Conservation (phyloP, 2,888 invertebrate genomes). For the Euplexia lucipara region DNA sequence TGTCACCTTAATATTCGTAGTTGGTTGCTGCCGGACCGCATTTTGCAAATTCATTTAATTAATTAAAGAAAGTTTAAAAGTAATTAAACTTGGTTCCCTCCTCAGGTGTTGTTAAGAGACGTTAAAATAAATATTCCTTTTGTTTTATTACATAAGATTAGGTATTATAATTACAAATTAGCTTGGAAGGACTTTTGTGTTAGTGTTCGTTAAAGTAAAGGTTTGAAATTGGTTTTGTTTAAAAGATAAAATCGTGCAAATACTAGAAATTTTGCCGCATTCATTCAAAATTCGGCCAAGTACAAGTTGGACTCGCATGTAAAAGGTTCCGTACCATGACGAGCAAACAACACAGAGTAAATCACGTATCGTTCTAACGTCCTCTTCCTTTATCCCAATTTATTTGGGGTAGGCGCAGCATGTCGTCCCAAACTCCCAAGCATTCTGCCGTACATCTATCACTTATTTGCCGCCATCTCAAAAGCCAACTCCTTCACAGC, state of each 20-base stretch:
- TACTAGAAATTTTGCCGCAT: neutral
- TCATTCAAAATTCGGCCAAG: too few species aligned
- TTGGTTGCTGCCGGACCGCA: slow-evolving; percentile 55
- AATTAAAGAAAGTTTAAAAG: slow-evolving; percentile 74
- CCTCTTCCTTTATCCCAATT: too few species aligned
- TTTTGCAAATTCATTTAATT: slow-evolving; percentile 75
- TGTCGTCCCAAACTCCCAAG: too few species aligned
- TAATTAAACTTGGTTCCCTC: slow-evolving; percentile 71
- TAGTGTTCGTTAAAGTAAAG: neutral
- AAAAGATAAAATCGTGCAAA: neutral
- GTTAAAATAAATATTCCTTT: slow-evolving; percentile 55
- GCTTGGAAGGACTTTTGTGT: slow-evolving; percentile 6
- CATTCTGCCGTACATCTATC: too few species aligned
- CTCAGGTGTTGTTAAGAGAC: slow-evolving; percentile 68
- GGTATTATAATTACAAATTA: slow-evolving; percentile 28
- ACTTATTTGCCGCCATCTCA: too few species aligned
- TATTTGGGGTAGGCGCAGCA: too few species aligned
- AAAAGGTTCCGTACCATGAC: too few species aligned
- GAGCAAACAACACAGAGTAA: too few species aligned
- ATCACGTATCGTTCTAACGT: too few species aligned
- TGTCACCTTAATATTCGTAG: slow-evolving; percentile 54
- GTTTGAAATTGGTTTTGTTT: slow-evolving; percentile 12
- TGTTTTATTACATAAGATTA: slow-evolving; percentile 42
- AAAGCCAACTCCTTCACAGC: too few species aligned
- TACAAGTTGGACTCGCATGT: too few species aligned